A percentile compares a stretch with the other conserved stretches of the same genome.
Evolutionary conservation across 2,797 vertebrate genomes (phyloP).

Genomic region (Pitangus sulphuratus): DNA sequence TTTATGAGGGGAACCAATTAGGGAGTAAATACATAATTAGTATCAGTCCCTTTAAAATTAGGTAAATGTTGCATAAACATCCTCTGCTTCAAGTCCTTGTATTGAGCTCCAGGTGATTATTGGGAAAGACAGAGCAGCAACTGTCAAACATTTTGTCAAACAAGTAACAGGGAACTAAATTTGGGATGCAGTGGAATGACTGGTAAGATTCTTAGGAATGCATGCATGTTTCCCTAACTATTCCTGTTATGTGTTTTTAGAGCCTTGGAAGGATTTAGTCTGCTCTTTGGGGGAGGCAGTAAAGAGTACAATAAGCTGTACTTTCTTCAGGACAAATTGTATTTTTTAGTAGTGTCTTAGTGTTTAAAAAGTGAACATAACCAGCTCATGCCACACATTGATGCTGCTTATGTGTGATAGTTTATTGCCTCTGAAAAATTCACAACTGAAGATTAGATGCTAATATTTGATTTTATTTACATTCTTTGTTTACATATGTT

Average conservation of each 20-base stretch:
- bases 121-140: neutral
- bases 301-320: neutral
- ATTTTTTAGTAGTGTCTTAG: neutral
- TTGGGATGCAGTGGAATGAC: neutral
- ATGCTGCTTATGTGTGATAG: neutral
- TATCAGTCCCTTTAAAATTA: neutral
- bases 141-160: neutral
- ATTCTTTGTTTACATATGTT: neutral
- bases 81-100: neutral
- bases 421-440: neutral
- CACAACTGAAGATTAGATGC: neutral
- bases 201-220: neutral
- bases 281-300: neutral
- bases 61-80: neutral
- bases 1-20: neutral
- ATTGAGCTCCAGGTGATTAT: neutral
- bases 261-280: neutral
- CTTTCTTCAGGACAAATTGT: neutral
- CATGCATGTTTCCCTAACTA: neutral
- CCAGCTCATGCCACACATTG: rapidly evolving
- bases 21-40: neutral
- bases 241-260: neutral
- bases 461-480: neutral
- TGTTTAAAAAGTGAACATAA: neutral
- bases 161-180: neutral